These are phyloP conservation scores for Heliopora coerulea DNA, from an alignment of 92 coral and sea anemone species.

Conservation along the genomic window DNA sequence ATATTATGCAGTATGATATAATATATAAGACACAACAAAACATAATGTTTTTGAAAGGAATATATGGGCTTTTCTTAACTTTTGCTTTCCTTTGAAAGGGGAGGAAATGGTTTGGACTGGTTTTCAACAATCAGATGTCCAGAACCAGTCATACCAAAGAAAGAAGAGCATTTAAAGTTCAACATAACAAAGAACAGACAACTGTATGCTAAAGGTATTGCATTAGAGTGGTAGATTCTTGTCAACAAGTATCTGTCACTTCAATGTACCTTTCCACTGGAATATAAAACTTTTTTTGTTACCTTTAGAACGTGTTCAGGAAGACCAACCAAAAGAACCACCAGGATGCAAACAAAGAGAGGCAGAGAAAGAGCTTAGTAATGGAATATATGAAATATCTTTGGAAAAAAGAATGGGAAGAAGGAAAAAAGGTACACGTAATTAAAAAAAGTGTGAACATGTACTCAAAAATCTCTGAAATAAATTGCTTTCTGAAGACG, in stretches of 20 bases:
- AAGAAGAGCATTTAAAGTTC: background rate
- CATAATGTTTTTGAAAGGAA: too few relatives aligned
- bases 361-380: conserved; percentile 45
- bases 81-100: conserved; percentile 50
- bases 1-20: too few relatives aligned
- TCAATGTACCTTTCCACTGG: too few relatives aligned
- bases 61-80: too few relatives aligned
- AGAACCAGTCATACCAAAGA: conserved; percentile 14
- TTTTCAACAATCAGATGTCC: conserved; percentile 73
- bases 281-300: background rate
- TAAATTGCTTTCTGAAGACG: too few relatives aligned
- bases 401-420: conserved; percentile 78
- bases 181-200: background rate
- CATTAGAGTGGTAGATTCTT: too few relatives aligned
- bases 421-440: conserved; percentile 72
- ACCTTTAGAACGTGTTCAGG: background rate
- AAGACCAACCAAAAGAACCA: background rate
- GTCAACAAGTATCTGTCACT: too few relatives aligned
- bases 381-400: conserved; percentile 66
- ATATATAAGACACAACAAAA: too few relatives aligned
- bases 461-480: too few relatives aligned
- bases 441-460: too few relatives aligned
- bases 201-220: too few relatives aligned
- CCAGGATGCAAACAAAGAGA: conserved; percentile 1
- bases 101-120: conserved; percentile 92